A percentile compares a stretch with the other conserved stretches of the same genome.
These are phyloP conservation scores for Micrastur ruficollis DNA, from an alignment of 2,797 vertebrate species.

Conservation along the genomic window DNA sequence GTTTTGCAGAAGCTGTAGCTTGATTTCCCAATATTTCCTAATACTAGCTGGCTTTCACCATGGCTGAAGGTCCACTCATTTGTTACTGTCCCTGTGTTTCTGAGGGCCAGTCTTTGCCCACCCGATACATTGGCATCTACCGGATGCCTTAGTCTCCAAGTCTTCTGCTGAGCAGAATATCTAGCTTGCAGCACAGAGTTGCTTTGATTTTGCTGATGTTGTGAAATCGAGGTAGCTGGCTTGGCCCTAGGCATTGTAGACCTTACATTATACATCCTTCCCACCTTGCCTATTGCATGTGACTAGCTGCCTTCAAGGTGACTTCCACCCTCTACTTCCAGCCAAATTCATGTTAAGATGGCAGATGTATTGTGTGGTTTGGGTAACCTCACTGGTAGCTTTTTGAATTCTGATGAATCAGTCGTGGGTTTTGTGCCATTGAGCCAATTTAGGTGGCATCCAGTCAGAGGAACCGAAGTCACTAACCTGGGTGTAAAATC, in stretches of 20 bases:
- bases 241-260: background rate
- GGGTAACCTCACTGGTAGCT: background rate
- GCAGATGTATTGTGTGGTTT: background rate
- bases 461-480: background rate
- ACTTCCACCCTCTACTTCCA: background rate
- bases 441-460: background rate
- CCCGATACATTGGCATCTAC: background rate
- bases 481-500: background rate
- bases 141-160: background rate
- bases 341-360: background rate
- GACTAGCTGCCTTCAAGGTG: background rate
- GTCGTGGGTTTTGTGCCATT: background rate
- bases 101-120: background rate
- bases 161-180: background rate
- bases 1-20: background rate
- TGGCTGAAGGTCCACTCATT: background rate
- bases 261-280: fast-evolving
- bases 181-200: background rate
- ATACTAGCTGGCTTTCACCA: background rate
- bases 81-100: background rate
- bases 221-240: background rate
- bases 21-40: background rate
- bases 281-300: background rate
- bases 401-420: background rate
- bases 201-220: background rate